These are phyloP conservation scores for Onychostoma macrolepis DNA, from an alignment of 2,113 vertebrate genomes.

Conservation along the genomic window DNA sequence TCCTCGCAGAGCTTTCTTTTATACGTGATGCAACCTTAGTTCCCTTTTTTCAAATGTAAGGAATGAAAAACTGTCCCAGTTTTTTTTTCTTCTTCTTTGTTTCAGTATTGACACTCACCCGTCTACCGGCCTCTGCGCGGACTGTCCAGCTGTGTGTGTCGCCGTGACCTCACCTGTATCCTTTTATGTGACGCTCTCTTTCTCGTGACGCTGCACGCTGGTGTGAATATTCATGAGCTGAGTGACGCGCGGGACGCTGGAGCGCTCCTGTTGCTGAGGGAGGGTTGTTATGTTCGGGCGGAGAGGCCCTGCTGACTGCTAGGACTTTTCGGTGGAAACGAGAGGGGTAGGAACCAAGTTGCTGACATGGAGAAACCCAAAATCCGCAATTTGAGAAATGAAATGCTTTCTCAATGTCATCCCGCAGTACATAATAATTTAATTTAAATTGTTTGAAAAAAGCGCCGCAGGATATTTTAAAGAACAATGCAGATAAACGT, in stretches of 20 bases:
- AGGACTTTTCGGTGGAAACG: background rate
- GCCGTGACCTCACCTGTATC: constrained; percentile 46
- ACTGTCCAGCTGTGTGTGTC: background rate
- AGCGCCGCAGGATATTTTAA: background rate
- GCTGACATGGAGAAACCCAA: background rate
- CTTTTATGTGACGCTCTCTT: constrained; percentile 8
- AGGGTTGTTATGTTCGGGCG: constrained; percentile 10
- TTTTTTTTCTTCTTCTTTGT: background rate
- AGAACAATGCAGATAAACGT: background rate
- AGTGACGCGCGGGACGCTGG: background rate
- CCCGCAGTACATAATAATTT: too few relatives aligned
- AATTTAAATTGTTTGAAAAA: background rate
- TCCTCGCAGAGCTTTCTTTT: constrained; percentile 1
- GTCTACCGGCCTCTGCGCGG: background rate
- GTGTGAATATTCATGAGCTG: constrained; percentile 35
- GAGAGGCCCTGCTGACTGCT: background rate
- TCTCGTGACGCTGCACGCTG: background rate
- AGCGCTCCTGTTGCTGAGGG: background rate
- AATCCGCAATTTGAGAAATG: background rate
- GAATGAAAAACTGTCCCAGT: background rate
- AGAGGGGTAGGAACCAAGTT: background rate
- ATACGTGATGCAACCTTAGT: constrained; percentile 27
- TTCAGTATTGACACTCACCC: background rate
- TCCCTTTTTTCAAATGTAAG: constrained; percentile 12
- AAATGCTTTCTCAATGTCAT: background rate